Evolutionary conservation across 2,888 invertebrate genomes (phyloP), one percentile per base, ranked within the genome.

Genomic region (Suillia variegata): DNA sequence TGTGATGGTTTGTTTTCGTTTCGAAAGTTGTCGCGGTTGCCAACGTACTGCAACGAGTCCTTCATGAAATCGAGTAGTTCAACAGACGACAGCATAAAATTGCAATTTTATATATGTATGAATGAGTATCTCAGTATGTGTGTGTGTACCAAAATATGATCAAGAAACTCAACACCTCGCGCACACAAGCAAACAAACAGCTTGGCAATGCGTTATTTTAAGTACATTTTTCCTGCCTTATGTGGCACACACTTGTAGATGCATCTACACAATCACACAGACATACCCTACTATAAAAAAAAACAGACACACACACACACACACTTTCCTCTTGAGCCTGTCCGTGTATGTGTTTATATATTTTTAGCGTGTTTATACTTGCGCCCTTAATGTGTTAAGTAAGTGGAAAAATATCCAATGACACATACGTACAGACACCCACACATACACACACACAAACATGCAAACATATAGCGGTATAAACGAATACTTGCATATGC

Each of bases 401-500:
- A 68, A 71, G 73, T 69, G 70, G 71, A 68, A 71, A 70, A 73
- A 67, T 69, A 59, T 61, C 65, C 64, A 63, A 66, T 59, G 64
- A 64, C 58, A 56, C 45, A 20, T 5, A 20, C 45, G 5, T 20
- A 45, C 20, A 38, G 24, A 31, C 54, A 65, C 65, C 56, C 22
- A 34, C 52, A 33, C 56, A 63, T 57, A 42, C 51, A 57, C 34
- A 51, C 15, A 47, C n/a, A 47, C 22, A 38, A n/a, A n/a, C n/a
- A n/a, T n/a, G n/a, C n/a, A n/a, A n/a, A n/a, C n/a, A n/a, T n/a
- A 24, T 8, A 15, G 17, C 51, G 33, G 47, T 54, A 26, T 58
- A 54, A 45, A 64, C 58, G 54, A 17, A 20, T 5, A 20, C 45
- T 12, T 20, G 18, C 20, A 38, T 31, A 31, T 52, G 63, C 65